These are phyloP conservation scores for Eremophila alpestris DNA, from an alignment of 2,797 vertebrate genomes.

Conservation along the genomic window DNA sequence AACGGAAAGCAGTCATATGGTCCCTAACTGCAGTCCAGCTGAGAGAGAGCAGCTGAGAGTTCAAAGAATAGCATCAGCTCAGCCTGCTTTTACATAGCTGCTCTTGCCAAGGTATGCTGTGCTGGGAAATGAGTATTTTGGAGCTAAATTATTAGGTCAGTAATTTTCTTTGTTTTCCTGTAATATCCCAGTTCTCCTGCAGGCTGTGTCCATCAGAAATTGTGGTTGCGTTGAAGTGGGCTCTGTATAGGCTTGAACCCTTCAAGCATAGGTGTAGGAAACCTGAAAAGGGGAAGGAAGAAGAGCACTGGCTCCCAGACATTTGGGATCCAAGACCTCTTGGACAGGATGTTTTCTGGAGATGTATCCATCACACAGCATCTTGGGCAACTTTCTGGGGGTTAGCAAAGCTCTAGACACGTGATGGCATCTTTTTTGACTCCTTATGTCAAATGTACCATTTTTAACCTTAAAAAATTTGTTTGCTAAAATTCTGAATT, in stretches of 20 bases:
- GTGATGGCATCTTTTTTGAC: neutral
- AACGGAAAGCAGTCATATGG: conserved; percentile 31
- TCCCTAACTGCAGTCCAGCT: conserved; percentile 45
- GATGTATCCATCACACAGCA: neutral
- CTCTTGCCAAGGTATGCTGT: conserved; percentile 46
- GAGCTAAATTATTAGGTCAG: neutral
- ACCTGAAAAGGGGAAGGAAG: neutral
- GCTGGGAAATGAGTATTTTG: conserved; percentile 34
- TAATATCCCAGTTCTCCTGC: neutral
- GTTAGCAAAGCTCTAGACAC: neutral
- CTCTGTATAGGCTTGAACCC: neutral
- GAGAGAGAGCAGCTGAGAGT: conserved; percentile 38
- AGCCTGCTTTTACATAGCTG: conserved; percentile 22
- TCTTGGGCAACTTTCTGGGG: neutral
- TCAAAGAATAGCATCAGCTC: conserved; percentile 45
- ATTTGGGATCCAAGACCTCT: neutral
- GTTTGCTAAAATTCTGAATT: neutral
- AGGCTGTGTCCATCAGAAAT: neutral
- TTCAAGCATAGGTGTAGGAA: neutral
- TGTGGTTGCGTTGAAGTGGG: neutral
- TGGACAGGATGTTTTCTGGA: neutral
- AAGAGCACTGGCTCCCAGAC: neutral
- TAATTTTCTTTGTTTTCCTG: neutral
- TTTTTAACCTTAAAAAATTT: neutral
- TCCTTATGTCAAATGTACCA: neutral